Conservation (phyloP, 1,140 invertebrate genomes). For the Chrysomallon squamiferum region DNA sequence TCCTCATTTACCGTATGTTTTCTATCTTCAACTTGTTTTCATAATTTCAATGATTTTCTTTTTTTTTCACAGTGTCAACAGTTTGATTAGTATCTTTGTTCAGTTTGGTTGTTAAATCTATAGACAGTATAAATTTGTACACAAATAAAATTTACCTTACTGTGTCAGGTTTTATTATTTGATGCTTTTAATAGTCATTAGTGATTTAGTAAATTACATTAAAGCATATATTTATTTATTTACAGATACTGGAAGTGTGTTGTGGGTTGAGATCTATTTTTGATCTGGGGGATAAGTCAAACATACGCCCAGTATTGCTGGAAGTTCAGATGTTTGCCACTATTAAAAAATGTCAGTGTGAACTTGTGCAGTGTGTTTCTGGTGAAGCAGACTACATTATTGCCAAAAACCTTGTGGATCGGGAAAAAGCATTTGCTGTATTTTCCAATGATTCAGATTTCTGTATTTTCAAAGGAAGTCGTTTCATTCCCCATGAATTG, state of each 20-base stretch:
- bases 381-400: slow-evolving; percentile 55
- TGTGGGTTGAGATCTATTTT: slow-evolving; percentile 23
- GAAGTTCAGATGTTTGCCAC: slow-evolving; percentile 47
- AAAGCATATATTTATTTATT: no score
- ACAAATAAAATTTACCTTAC: no score
- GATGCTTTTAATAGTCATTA: no score
- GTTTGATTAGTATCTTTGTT: no score
- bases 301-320: slow-evolving; percentile 41
- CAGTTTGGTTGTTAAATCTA: no score
- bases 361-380: slow-evolving; percentile 34
- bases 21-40: no score
- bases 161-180: no score
- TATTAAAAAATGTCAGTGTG: slow-evolving; percentile 46
- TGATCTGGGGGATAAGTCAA: slow-evolving; percentile 24
- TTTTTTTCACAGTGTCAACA: no score
- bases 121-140: no score
- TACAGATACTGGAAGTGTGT: slow-evolving; percentile 46
- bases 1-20: no score
- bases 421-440: slow-evolving; percentile 50
- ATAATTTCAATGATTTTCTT: no score
- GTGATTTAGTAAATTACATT: no score
- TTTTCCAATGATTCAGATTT: slow-evolving; percentile 61
- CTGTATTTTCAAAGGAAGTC: slow-evolving; percentile 49
- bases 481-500: slow-evolving; percentile 44
- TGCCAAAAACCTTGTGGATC: slow-evolving; percentile 41